phyloP scores from a whole-genome alignment of 1,140 invertebrate genomes.

The Lithobius niger region DNA sequence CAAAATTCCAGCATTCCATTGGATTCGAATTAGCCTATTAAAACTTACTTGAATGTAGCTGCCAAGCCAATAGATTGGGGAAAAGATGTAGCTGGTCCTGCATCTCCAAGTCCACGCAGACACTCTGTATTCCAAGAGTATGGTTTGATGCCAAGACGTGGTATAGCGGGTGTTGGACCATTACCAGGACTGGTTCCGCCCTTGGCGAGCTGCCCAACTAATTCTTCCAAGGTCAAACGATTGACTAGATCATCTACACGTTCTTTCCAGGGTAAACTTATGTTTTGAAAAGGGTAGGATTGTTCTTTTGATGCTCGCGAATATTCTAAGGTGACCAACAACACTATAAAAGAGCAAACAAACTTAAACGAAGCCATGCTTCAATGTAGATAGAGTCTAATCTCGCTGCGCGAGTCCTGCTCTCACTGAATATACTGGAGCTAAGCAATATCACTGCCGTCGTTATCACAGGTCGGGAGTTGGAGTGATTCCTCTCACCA shows the following conservation, averaged over 20 bases:
- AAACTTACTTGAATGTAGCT: slow-evolving; percentile 29
- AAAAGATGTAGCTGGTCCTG: slow-evolving; percentile 27
- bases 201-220: slow-evolving; percentile 25
- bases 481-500: too few relatives aligned
- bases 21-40: too few relatives aligned
- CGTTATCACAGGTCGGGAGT: too few relatives aligned
- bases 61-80: slow-evolving; percentile 27
- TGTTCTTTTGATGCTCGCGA: too few relatives aligned
- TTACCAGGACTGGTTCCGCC: slow-evolving; percentile 21
- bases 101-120: slow-evolving; percentile 19
- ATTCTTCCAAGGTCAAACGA: slow-evolving; percentile 24
- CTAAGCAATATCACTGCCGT: too few relatives aligned
- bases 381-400: too few relatives aligned
- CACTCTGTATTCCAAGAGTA: slow-evolving; percentile 30
- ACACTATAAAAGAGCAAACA: too few relatives aligned
- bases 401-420: too few relatives aligned
- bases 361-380: too few relatives aligned
- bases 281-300: slow-evolving; percentile 25
- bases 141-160: slow-evolving; percentile 24
- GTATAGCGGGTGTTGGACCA: slow-evolving; percentile 25
- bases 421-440: too few relatives aligned
- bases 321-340: too few relatives aligned
- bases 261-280: slow-evolving; percentile 23
- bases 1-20: too few relatives aligned
- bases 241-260: slow-evolving; percentile 28